Evolutionary conservation across 1,140 invertebrate genomes (phyloP).

Genomic region (Drosophila kurseongensis): DNA sequence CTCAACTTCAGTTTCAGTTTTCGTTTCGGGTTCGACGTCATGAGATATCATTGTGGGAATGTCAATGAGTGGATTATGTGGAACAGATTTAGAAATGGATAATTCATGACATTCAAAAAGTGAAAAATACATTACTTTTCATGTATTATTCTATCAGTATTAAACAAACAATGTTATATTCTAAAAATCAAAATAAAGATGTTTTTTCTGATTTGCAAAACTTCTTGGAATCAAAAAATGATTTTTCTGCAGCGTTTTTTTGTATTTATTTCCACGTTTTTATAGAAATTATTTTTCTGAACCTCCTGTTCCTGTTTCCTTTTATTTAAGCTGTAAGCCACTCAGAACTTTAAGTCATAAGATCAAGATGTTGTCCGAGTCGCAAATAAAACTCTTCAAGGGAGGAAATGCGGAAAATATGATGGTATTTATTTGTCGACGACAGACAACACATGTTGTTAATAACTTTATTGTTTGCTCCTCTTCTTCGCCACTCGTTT

Average conservation of each 20-base stretch:
- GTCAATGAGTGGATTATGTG: not conserved
- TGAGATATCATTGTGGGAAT: constrained; percentile 20
- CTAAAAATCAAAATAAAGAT: no score
- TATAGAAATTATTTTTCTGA: constrained; percentile 16
- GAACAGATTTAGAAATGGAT: not conserved
- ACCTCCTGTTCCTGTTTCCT: constrained; percentile 1
- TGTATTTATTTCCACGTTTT: not conserved
- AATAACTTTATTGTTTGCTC: constrained; percentile 62
- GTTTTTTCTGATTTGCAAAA: not conserved
- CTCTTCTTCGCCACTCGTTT: constrained; percentile 10
- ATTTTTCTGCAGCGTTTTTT: constrained; percentile 11
- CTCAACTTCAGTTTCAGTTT: constrained; percentile 5
- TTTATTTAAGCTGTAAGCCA: constrained; percentile 16
- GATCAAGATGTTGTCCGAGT: constrained; percentile 44
- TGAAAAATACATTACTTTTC: not conserved
- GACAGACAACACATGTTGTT: constrained; percentile 68
- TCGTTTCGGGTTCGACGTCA: constrained; percentile 19
- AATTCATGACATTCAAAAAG: not conserved
- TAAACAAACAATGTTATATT: no score
- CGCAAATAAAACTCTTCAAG: constrained; percentile 4
- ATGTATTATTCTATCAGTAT: no score
- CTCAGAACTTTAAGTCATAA: constrained; percentile 41
- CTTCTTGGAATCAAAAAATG: constrained; percentile 2
- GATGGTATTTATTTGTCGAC: constrained; percentile 42
- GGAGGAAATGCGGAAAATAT: constrained; percentile 24